Evolutionary conservation across 2,113 vertebrate genomes (phyloP).

Genomic region (Fulmarus glacialis): DNA sequence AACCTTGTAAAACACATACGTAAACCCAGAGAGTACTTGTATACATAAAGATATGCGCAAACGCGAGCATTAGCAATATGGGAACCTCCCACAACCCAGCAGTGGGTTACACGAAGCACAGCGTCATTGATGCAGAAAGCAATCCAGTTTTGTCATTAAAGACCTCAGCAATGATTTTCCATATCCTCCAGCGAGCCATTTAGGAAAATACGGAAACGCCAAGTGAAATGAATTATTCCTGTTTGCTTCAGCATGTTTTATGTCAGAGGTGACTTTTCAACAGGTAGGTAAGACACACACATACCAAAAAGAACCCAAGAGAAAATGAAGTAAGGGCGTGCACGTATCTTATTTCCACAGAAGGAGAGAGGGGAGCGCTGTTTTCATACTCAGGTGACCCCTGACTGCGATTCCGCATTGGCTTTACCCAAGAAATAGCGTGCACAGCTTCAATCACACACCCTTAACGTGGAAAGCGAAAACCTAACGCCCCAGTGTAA

Average conservation of each 20-base stretch:
- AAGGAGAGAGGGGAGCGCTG: rapidly evolving
- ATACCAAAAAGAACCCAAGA: rapidly evolving
- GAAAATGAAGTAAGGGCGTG: rapidly evolving
- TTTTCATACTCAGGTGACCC: rapidly evolving
- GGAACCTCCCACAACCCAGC: neutral
- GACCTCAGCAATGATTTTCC: neutral
- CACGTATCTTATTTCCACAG: rapidly evolving
- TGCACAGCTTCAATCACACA: rapidly evolving
- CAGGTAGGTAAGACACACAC: neutral
- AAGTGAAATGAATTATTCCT: neutral
- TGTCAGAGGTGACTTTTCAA: rapidly evolving
- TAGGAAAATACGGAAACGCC: neutral
- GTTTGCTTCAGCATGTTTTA: neutral
- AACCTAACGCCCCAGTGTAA: rapidly evolving
- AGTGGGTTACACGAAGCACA: rapidly evolving
- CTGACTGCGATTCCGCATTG: rapidly evolving
- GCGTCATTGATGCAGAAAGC: neutral
- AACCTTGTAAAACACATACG: rapidly evolving
- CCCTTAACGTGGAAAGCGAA: rapidly evolving
- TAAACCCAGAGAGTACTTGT: neutral
- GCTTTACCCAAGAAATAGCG: neutral
- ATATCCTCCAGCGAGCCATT: neutral
- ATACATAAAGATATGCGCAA: neutral
- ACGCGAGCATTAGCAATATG: rapidly evolving
- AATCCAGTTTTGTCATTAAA: neutral